Evolutionary conservation across 2,888 invertebrate species (phyloP).

Genomic region (Nebria brevicollis): DNA sequence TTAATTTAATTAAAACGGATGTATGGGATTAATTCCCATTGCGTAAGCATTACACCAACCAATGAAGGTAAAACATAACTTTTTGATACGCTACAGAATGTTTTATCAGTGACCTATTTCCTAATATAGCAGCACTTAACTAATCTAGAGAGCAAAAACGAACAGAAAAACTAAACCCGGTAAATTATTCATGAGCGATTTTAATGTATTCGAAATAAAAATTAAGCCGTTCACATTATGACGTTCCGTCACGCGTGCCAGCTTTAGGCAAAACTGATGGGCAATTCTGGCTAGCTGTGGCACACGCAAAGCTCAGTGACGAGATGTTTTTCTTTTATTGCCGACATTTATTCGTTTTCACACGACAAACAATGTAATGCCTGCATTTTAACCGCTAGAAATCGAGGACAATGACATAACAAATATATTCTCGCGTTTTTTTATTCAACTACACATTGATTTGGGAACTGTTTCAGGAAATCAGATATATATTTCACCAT

Average conservation of each 20-base stretch:
- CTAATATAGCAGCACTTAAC: neutral
- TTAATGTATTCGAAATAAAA: neutral
- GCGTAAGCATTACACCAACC: neutral
- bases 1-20: neutral
- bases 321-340: neutral
- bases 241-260: neutral
- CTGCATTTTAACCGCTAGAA: neutral
- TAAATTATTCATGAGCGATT: neutral
- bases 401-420: neutral
- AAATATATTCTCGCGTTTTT: too few relatives aligned
- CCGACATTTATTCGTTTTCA: neutral
- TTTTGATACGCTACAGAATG: neutral
- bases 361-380: neutral
- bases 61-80: neutral
- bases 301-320: neutral
- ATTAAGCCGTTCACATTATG: neutral
- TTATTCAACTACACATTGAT: too few relatives aligned
- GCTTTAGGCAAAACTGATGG: neutral
- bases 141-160: neutral
- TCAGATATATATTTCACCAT: neutral
- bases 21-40: neutral
- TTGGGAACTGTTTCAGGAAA: too few relatives aligned
- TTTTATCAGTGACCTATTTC: neutral
- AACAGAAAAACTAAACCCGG: neutral
- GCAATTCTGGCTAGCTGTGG: neutral